Evolutionary conservation across 2,797 vertebrate genomes (phyloP).

Genomic region (Sylvia borin): DNA sequence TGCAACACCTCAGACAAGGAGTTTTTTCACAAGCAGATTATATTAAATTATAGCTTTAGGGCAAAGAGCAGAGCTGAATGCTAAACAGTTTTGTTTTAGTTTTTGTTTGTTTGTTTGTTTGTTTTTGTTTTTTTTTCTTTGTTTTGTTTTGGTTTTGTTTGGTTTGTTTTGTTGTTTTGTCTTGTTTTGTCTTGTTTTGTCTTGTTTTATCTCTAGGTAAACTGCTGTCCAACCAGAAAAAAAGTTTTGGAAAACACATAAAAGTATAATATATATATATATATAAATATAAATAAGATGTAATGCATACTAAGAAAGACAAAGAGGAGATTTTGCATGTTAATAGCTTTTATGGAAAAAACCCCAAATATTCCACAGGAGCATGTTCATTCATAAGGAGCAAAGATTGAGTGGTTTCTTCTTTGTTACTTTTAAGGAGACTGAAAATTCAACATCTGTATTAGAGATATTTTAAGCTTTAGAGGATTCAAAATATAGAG

Average conservation of each 20-base stretch:
- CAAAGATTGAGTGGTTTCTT: not conserved
- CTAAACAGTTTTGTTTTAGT: not conserved
- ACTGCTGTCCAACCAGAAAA: not conserved
- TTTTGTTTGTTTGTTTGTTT: not conserved
- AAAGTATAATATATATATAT: not conserved
- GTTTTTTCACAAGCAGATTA: not conserved
- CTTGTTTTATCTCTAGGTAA: not conserved
- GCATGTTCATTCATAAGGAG: not conserved
- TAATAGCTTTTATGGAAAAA: not conserved
- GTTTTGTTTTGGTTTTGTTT: no score
- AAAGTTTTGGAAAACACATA: not conserved
- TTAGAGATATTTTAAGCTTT: not conserved
- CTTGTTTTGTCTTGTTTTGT: not conserved
- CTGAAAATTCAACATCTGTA: not conserved
- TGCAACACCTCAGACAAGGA: not conserved
- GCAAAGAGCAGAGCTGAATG: not conserved
- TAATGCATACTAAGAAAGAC: not conserved
- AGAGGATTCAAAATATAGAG: not conserved
- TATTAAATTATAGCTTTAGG: not conserved
- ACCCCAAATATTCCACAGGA: not conserved
- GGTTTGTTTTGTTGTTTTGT: no score
- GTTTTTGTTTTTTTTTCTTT: not conserved
- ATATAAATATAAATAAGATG: not conserved
- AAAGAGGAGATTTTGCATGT: not conserved
- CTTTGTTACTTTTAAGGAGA: not conserved